Evolutionary conservation across 2,797 vertebrate species (phyloP).

Genomic region (Karalla daura): DNA sequence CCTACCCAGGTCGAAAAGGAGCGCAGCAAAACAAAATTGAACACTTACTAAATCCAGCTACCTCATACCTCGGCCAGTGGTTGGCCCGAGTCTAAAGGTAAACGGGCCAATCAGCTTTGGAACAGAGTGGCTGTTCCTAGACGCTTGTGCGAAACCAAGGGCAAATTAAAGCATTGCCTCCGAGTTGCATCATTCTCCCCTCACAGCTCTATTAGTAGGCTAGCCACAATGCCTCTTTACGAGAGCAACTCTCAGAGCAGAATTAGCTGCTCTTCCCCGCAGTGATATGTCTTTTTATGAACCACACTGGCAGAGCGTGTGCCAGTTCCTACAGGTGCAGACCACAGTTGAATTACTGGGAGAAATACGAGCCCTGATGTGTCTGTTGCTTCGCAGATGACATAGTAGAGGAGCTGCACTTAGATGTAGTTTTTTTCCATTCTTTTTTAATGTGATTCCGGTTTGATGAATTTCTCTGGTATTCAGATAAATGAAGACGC

Average conservation of each 20-base stretch:
- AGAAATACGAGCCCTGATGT: slow-evolving; percentile 31
- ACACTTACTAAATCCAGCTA: slow-evolving; percentile 73
- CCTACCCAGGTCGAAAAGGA: slow-evolving; percentile 57
- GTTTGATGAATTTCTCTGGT: slow-evolving; percentile 37
- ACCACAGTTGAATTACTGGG: slow-evolving; percentile 41
- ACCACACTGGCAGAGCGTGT: slow-evolving; percentile 70
- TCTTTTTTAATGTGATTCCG: slow-evolving; percentile 19
- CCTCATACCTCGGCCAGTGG: slow-evolving; percentile 73
- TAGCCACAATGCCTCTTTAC: slow-evolving; percentile 81
- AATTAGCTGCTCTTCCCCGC: slow-evolving; percentile 79
- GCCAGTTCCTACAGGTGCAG: slow-evolving; percentile 65
- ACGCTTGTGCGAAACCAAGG: slow-evolving; percentile 79
- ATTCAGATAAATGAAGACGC: slow-evolving; percentile 31
- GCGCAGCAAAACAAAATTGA: slow-evolving; percentile 68
- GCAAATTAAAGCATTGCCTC: slow-evolving; percentile 83
- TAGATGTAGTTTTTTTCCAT: slow-evolving; percentile 4
- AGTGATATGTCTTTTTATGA: slow-evolving; percentile 81
- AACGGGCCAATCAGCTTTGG: slow-evolving; percentile 80
- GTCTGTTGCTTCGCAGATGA: slow-evolving; percentile 42
- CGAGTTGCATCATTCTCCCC: slow-evolving; percentile 87
- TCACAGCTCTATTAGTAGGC: slow-evolving; percentile 84
- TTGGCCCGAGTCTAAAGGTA: slow-evolving; percentile 79
- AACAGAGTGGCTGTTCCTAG: slow-evolving; percentile 79
- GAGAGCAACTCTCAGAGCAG: slow-evolving; percentile 77
- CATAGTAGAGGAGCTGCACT: slow-evolving; percentile 25